Conservation (phyloP, 2,113 vertebrate genomes). For the Podilymbus podiceps region DNA sequence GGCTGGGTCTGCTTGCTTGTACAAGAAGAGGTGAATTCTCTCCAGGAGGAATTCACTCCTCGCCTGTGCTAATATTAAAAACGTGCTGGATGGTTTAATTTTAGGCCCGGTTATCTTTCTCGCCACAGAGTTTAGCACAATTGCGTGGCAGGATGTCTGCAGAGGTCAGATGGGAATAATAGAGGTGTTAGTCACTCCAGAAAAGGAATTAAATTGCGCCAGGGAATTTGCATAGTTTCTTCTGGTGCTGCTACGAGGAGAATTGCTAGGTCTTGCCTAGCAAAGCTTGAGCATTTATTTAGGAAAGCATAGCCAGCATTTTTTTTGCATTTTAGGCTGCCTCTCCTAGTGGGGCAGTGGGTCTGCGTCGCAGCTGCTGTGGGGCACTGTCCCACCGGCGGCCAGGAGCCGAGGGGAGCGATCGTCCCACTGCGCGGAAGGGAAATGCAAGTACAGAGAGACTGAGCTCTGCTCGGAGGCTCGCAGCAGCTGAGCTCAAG, state of each 20-base stretch:
- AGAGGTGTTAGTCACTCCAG: conserved; percentile 36
- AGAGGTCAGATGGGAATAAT: conserved; percentile 27
- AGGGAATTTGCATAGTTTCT: background rate
- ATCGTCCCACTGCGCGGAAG: background rate
- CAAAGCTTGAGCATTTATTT: background rate
- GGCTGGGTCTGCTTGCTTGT: background rate
- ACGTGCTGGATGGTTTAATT: background rate
- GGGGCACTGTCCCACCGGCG: background rate
- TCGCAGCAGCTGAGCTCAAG: background rate
- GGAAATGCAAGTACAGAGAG: background rate
- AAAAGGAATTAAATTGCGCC: background rate
- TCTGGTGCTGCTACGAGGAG: fast-evolving
- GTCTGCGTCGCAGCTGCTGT: fast-evolving
- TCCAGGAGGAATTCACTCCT: background rate
- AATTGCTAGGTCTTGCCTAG: background rate
- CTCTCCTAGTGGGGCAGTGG: background rate
- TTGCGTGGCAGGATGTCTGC: conserved; percentile 43
- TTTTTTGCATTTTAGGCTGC: background rate
- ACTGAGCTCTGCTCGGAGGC: background rate
- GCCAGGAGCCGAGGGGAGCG: background rate
- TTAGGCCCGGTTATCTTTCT: background rate
- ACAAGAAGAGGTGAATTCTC: background rate
- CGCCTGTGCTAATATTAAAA: background rate
- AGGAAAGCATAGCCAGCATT: background rate
- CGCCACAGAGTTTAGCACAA: background rate